Base-by-base conservation (phyloP, 2,888 invertebrate genomes). In the Philereme vetulata region DNA sequence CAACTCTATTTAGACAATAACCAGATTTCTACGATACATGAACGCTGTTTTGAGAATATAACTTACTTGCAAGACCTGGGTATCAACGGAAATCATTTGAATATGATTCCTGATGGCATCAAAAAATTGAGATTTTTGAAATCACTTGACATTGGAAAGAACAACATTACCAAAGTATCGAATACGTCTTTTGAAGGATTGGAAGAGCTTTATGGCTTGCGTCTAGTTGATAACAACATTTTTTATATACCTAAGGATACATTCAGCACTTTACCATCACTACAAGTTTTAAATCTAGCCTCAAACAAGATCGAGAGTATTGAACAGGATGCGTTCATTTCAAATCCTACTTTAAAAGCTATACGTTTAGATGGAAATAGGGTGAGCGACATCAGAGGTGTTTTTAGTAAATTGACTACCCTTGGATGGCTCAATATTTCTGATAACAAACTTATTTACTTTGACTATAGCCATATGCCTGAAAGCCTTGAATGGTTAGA, bases 351-450 rank as follows among this genome's bases (percentile, higher is more conserved):
- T 62, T 86, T 97, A 61, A 95, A 95, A 77, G 96, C 95, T 51
- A 94, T 97, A 69, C 93, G 96, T 65, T 90, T 97, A 73, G 96
- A 97, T 87, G 95, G 95, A 63, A 97, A 97, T 85, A 93, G 94
- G 82, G 89, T 97, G 60, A 94, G 94, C 62, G 96, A 96, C 75
- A 96, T 96, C 72, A 94, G 95, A 83, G 95, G 95, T 51, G 94
- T 96, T 74, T 96, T 96, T 84, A 95, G 94, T 68, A 95, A 94
- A 77, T 88, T 96, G 71, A 94, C 94, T 75, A 95, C 94, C 66
- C 93, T 97, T 44, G 94, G 95, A 54, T 96, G 96, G 96, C 90
- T 97, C 35, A 97, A 97, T 85, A 95, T 96, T 74, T 96, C 96
- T 11, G 95, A 95, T 82, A 97, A 97, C 84, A 94, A 94, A 77